Evolutionary conservation across 2,113 vertebrate species (phyloP), one percentile per base, ranked within the genome.

Genomic region (Loxodonta africana): DNA sequence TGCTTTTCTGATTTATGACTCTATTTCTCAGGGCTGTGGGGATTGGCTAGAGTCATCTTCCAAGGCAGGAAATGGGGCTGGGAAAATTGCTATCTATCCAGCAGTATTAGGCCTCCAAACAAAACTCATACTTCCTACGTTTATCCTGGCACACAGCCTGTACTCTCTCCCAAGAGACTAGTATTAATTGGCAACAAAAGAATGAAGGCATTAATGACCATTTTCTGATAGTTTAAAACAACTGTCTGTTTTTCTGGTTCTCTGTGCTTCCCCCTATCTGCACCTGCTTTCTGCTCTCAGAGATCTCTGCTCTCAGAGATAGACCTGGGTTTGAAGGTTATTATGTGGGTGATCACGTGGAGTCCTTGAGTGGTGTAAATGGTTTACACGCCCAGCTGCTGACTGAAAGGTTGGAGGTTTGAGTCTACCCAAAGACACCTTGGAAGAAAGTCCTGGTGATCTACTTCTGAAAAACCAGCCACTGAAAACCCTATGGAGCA

Each of bases 151-250:
- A 18, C 5, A 12, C 8, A 89, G 53, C 44, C 71, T 37, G 30
- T 30, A 37, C n/a, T 73, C n/a, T 91, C 63, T 84, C 69, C 95
- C 87, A 83, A 48, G 77, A 88, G 88, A 73, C 2, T 20, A 30
- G n/a, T 4, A 0, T 37, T 46, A 46, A n/a, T 28, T 46, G 23
- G 37, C 30, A 83, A 63, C 86, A 82, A 71, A 94, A 73, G 6
- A 48, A 51, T 20, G 15, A 86, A 86, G 83, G n/a, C 46, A 23
- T 85, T 65, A 63, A 25, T 30, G 28, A 91, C 60, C 28, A 48
- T 84, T 80, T 80, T 82, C 90, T 91, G 63, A 33, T 23, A n/a
- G 26, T 91, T 92, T 46, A 60, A 90, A 91, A 80, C 25, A 48
- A 53, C 23, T 23, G n/a, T 23, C 21, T 17, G 25, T 53, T 46